Conservation (phyloP, 2,888 invertebrate genomes). For the Mythimna impura region DNA sequence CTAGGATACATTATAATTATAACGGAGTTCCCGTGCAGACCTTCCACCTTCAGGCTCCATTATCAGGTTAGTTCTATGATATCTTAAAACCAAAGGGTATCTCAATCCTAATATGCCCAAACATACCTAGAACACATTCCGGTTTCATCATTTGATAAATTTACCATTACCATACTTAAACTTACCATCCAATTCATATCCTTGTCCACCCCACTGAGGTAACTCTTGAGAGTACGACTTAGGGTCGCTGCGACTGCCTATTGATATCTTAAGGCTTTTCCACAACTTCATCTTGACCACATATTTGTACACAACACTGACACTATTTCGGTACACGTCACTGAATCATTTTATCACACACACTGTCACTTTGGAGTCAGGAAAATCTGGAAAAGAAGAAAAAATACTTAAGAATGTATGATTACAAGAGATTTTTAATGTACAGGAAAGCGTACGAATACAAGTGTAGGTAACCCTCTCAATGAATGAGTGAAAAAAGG, state of each 20-base stretch:
- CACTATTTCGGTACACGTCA: slow-evolving; percentile 69
- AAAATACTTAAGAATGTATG: slow-evolving; percentile 29
- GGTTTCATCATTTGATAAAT: too few species aligned
- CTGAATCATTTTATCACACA: slow-evolving; percentile 66
- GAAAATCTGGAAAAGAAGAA: slow-evolving; percentile 60
- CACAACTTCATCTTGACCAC: slow-evolving; percentile 89
- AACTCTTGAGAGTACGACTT: slow-evolving; percentile 83
- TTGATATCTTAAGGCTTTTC: slow-evolving; percentile 88
- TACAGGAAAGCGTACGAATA: background rate
- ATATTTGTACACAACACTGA: slow-evolving; percentile 76
- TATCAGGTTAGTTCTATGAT: too few species aligned
- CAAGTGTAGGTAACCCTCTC: too few species aligned
- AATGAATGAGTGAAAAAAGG: too few species aligned
- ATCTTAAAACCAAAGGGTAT: too few species aligned
- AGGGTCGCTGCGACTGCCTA: slow-evolving; percentile 84
- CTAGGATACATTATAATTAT: too few species aligned
- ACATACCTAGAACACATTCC: too few species aligned
- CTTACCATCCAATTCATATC: slow-evolving; percentile 85
- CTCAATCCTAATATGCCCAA: too few species aligned
- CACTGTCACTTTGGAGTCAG: slow-evolving; percentile 65
- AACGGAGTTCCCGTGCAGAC: too few species aligned
- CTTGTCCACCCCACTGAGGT: slow-evolving; percentile 86
- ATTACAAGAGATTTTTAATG: background rate
- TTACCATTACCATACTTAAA: too few species aligned
- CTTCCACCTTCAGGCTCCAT: too few species aligned